Conservation (phyloP, 2,888 invertebrate genomes). For the Andrena minutula region DNA sequence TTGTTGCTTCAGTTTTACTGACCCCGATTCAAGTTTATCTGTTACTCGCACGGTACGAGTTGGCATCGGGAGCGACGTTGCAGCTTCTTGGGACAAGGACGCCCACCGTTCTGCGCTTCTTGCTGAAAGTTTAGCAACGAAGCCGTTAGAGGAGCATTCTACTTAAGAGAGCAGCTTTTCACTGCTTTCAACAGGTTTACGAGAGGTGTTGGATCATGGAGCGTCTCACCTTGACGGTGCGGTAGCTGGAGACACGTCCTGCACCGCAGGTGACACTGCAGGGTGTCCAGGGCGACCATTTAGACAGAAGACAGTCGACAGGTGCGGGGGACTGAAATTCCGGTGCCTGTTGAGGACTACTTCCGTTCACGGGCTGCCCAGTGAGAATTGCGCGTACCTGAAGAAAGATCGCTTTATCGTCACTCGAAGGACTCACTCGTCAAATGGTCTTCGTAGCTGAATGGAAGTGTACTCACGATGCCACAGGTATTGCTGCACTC, state of each 20-base stretch:
- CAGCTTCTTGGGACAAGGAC: slow-evolving; percentile 88
- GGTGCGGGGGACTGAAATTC: slow-evolving; percentile 67
- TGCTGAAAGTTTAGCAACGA: slow-evolving; percentile 80
- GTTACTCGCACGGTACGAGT: slow-evolving; percentile 79
- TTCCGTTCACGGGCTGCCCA: slow-evolving; percentile 64
- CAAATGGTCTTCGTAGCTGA: background rate
- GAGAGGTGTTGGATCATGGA: background rate
- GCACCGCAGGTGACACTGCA: slow-evolving; percentile 93
- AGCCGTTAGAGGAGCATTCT: background rate
- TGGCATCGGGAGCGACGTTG: slow-evolving; percentile 88
- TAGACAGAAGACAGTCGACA: slow-evolving; percentile 90
- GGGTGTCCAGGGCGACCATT: slow-evolving; percentile 94
- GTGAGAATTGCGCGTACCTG: slow-evolving; percentile 74
- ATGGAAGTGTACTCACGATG: slow-evolving; percentile 84
- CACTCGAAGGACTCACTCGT: background rate
- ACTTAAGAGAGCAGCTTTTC: background rate
- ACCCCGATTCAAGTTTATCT: background rate
- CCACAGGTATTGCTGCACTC: slow-evolving; percentile 92
- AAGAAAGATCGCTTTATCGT: background rate
- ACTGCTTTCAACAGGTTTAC: background rate
- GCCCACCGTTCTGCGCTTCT: slow-evolving; percentile 88
- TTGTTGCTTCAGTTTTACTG: background rate
- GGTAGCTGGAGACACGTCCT: slow-evolving; percentile 89
- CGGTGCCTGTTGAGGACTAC: slow-evolving; percentile 9
- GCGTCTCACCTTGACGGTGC: slow-evolving; percentile 87